phyloP scores from a whole-genome alignment of 2,888 invertebrate genomes.

The Ephialtes manifestator region DNA sequence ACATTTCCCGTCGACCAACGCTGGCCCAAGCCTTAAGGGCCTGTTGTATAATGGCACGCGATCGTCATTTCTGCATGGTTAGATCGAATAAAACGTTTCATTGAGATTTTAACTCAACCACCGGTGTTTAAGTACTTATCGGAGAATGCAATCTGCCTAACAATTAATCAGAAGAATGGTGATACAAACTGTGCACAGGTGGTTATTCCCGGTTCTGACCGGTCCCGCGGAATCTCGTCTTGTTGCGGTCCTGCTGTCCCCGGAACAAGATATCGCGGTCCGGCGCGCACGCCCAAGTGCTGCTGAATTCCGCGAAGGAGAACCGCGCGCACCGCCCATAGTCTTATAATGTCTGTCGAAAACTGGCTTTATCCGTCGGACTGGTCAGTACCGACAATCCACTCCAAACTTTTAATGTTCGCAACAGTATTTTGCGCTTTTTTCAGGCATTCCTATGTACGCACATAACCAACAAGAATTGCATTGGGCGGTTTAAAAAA shows the following conservation, averaged over 20 bases:
- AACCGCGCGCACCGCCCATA: slow-evolving; percentile 55
- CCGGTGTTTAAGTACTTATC: neutral
- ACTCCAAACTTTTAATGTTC: slow-evolving; percentile 10
- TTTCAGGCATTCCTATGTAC: neutral
- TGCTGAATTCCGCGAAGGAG: slow-evolving; percentile 58
- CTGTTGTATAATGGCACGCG: neutral
- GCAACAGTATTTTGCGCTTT: neutral
- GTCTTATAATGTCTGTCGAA: slow-evolving; percentile 15
- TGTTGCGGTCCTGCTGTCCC: slow-evolving; percentile 30
- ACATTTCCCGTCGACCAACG: too few species aligned
- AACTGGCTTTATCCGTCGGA: slow-evolving; percentile 5
- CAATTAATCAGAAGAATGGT: slow-evolving; percentile 6
- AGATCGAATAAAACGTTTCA: neutral
- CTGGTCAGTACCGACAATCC: slow-evolving; percentile 3
- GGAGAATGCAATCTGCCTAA: slow-evolving; percentile 1
- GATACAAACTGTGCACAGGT: slow-evolving; percentile 8
- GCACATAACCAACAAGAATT: neutral
- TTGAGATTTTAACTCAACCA: neutral
- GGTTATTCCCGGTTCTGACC: slow-evolving; percentile 42
- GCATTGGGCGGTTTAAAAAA: neutral
- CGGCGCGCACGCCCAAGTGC: slow-evolving; percentile 35
- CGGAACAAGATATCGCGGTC: slow-evolving; percentile 67
- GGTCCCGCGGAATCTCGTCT: slow-evolving; percentile 65
- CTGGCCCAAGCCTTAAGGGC: too few species aligned
- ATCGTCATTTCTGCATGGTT: neutral